Conservation (phyloP, 2,888 invertebrate genomes). For the Reticulitermes lucifugus region DNA sequence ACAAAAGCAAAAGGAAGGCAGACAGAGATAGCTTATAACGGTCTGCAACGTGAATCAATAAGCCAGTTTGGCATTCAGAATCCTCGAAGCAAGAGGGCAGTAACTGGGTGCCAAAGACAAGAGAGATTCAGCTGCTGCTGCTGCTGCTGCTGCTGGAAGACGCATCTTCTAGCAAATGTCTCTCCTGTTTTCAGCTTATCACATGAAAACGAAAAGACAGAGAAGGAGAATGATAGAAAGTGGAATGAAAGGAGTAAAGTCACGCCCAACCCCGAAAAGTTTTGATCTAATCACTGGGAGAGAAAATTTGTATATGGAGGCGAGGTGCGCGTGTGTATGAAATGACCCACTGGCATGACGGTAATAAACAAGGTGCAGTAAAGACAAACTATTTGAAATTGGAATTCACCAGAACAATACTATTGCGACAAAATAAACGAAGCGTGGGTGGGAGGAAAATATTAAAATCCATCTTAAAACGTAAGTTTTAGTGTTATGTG, state of each 20-base stretch:
- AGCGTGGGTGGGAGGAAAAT: too few species aligned
- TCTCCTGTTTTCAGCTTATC: neutral
- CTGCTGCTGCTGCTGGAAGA: neutral
- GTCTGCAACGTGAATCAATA: constrained; percentile 48
- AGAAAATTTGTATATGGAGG: too few species aligned
- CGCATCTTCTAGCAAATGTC: neutral
- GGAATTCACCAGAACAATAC: too few species aligned
- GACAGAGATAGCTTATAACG: constrained; percentile 32
- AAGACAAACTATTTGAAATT: too few species aligned
- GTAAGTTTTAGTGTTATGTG: too few species aligned
- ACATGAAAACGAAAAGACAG: neutral
- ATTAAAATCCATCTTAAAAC: too few species aligned
- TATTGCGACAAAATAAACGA: too few species aligned
- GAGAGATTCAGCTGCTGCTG: neutral
- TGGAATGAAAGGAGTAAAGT: neutral
- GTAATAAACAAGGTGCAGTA: too few species aligned
- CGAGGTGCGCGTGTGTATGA: too few species aligned
- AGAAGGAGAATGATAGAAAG: neutral
- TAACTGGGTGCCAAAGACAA: constrained; percentile 22
- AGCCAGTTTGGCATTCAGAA: constrained; percentile 47
- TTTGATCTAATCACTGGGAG: neutral
- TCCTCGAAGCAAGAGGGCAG: constrained; percentile 16
- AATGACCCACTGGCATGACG: too few species aligned
- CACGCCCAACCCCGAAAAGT: neutral
- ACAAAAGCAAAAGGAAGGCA: neutral